A percentile compares a stretch with the other conserved stretches of the same genome.
phyloP scores from a whole-genome alignment of 2,888 invertebrate species.

The Tridacna crocea region DNA sequence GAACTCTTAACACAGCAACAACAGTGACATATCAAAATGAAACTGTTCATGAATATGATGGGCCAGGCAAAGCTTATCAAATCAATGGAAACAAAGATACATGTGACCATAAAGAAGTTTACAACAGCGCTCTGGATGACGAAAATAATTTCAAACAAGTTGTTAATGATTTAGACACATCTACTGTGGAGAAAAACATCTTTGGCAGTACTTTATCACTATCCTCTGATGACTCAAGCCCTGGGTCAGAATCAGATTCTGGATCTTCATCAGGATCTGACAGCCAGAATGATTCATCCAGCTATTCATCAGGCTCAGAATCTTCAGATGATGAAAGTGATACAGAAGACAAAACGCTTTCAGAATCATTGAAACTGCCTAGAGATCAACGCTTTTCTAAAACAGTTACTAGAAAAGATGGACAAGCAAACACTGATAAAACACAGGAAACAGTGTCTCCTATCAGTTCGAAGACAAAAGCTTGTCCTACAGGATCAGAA shows the following conservation, averaged over 20 bases:
- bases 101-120: neutral
- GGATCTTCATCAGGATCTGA: slow-evolving; percentile 19
- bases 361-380: neutral
- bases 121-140: neutral
- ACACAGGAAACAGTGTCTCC: neutral
- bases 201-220: slow-evolving; percentile 35
- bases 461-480: neutral
- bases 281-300: slow-evolving; percentile 25
- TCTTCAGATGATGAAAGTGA: slow-evolving; percentile 23
- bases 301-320: slow-evolving; percentile 13
- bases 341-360: neutral
- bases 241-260: slow-evolving; percentile 24
- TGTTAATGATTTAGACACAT: neutral
- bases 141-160: neutral
- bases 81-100: neutral
- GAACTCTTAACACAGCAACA: neutral
- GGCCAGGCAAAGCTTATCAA: too few relatives aligned
- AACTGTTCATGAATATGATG: too few relatives aligned
- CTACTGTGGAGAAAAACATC: neutral
- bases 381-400: neutral
- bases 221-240: slow-evolving; percentile 22
- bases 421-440: neutral
- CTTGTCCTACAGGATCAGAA: neutral
- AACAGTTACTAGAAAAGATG: neutral
- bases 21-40: neutral